Percentiles rank a stretch among this genome's conserved stretches.
These are phyloP conservation scores for Drosophila grimshawi DNA, from an alignment of 1,140 invertebrate genomes.

Conservation along the genomic window DNA sequence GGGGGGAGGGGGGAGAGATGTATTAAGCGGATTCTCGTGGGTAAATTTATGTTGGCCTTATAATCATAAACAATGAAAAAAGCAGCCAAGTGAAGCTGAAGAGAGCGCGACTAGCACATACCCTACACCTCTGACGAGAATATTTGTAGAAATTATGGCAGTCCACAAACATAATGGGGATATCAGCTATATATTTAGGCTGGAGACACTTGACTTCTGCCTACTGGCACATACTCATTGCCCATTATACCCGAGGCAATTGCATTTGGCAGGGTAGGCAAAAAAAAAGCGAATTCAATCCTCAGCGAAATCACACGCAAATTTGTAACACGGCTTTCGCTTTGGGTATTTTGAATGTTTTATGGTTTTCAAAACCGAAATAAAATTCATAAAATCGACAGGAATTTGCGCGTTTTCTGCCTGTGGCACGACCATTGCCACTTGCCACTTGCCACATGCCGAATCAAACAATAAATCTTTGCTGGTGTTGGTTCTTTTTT, in stretches of 20 bases:
- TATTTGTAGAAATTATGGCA: too few species aligned
- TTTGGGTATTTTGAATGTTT: conserved; percentile 72
- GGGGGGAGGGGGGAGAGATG: neutral
- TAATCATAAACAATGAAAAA: conserved; percentile 58
- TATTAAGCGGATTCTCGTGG: conserved; percentile 38
- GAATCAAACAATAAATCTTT: conserved; percentile 77
- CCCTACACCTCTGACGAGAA: neutral
- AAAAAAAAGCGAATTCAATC: conserved; percentile 44
- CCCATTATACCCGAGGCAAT: neutral
- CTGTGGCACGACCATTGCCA: conserved; percentile 30
- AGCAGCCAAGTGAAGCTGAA: neutral
- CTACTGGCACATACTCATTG: neutral
- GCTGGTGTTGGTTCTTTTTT: conserved; percentile 12
- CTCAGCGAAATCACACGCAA: conserved; percentile 61
- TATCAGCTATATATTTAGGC: too few species aligned
- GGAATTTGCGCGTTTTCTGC: conserved; percentile 43
- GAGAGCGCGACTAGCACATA: neutral
- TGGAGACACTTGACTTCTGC: too few species aligned
- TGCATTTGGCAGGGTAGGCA: neutral
- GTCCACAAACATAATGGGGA: too few species aligned
- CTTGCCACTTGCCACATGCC: conserved; percentile 25
- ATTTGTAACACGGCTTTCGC: conserved; percentile 62
- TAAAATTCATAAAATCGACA: conserved; percentile 76
- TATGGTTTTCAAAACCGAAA: conserved; percentile 70
- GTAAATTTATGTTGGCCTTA: conserved; percentile 69